Evolutionary conservation across 2,113 vertebrate genomes (phyloP).

Genomic region (Reinhardtius hippoglossoides): DNA sequence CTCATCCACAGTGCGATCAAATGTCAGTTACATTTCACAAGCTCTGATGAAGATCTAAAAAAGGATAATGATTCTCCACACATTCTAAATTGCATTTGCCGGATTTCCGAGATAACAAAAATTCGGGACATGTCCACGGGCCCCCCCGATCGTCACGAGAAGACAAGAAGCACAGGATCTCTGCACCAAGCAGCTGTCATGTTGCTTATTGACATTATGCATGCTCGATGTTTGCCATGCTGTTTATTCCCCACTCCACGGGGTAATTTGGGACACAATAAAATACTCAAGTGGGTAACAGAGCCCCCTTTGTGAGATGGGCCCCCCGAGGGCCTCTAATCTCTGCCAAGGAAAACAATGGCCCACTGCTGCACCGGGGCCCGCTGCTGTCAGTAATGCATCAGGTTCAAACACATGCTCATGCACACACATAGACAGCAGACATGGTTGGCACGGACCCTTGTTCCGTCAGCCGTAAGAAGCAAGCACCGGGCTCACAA

Average conservation of each 20-base stretch:
- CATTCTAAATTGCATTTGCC: neutral
- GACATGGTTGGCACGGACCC: slow-evolving; percentile 29
- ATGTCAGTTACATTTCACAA: slow-evolving; percentile 10
- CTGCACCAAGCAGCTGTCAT: slow-evolving; percentile 91
- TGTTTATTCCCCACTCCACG: slow-evolving; percentile 86
- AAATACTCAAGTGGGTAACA: slow-evolving; percentile 92
- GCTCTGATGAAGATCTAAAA: neutral
- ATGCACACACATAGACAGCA: slow-evolving; percentile 14
- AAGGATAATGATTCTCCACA: neutral
- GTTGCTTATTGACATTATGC: slow-evolving; percentile 87
- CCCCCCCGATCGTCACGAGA: slow-evolving; percentile 74
- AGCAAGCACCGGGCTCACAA: slow-evolving; percentile 83
- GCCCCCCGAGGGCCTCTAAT: slow-evolving; percentile 89
- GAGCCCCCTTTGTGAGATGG: slow-evolving; percentile 92
- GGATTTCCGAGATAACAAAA: slow-evolving; percentile 2
- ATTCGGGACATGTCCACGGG: slow-evolving; percentile 15
- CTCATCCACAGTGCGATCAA: slow-evolving; percentile 32
- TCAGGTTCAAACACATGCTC: slow-evolving; percentile 77
- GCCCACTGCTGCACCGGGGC: slow-evolving; percentile 86
- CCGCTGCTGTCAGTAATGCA: slow-evolving; percentile 87
- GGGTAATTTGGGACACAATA: slow-evolving; percentile 94
- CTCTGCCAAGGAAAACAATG: slow-evolving; percentile 96
- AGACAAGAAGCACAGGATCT: slow-evolving; percentile 73
- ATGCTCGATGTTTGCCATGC: slow-evolving; percentile 92
- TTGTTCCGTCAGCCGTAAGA: slow-evolving; percentile 74